Base-by-base conservation (phyloP, 2,888 invertebrate genomes). In the Autographa gamma region DNA sequence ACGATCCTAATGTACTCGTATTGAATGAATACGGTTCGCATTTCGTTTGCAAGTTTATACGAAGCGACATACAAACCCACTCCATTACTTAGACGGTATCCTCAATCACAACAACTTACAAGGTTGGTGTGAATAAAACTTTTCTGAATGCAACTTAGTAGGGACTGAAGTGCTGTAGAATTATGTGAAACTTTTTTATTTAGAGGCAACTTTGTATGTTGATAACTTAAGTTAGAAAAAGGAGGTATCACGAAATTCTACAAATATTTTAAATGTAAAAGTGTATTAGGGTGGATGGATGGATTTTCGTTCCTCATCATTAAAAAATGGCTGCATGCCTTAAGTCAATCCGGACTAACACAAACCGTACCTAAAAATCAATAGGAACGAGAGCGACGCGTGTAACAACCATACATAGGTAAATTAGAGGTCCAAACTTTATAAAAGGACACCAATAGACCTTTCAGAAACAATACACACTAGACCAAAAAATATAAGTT, bases 21-120 rank as follows among this genome's bases (percentile, higher is more conserved):
- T 76, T 66, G 25, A 67, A 66, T 60, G 62, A 62, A 61, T 59
- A 62, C 41, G 16, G 63, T 76, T 56, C 32, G 66, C 60, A 59
- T 76, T 76, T 70, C 64, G 66, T 70, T 66, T 61, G 48, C 54
- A 61, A 31, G 41, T 31, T 8, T 38, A 66, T 16, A 58, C 58
- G 41, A 58, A 58, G 59, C 64, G 62, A 64, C 48, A 25, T 13
- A 48, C 66, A 56, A 60, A 54, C 54, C 54, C 63, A 31, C 60
- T 76, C 69, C 63, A 64, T 63, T 56, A 59, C 59, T 69, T 48
- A 60, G 60, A 64, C 13, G 19, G n/a, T 43, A 56, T 56, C 25
- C 19, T 25, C 54, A 56, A 56, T 56, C 54, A 56, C 54, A 19
- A 56, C 54, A 56, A 56, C 25, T 56, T 56, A 25, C 54, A 25